A percentile compares a stretch with the other conserved stretches of the same genome.
Evolutionary conservation across 2,888 invertebrate species (phyloP).

Genomic region (Meliscaeva auricollis): DNA sequence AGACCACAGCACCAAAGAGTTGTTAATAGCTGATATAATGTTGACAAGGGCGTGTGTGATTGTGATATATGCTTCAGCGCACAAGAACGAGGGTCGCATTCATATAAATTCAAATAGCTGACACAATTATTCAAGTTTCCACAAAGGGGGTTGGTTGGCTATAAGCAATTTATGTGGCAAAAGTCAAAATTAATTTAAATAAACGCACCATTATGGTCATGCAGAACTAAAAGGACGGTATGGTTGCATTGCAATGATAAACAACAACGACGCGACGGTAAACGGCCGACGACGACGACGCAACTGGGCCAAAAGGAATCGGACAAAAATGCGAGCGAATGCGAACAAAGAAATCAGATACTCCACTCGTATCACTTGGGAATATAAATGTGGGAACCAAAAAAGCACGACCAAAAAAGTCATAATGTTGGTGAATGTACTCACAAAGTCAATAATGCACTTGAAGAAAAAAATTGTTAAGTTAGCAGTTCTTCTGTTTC

Average conservation of each 20-base stretch:
- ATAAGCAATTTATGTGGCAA: slow-evolving; percentile 44
- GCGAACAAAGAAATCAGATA: slow-evolving; percentile 33
- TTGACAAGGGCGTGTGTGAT: slow-evolving; percentile 66
- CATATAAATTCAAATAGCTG: slow-evolving; percentile 26
- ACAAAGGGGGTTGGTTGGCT: slow-evolving; percentile 19
- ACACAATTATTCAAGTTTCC: slow-evolving; percentile 48
- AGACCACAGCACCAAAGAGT: not conserved
- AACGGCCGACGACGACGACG: not conserved
- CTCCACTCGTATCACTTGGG: slow-evolving; percentile 17
- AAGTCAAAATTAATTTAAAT: slow-evolving; percentile 71
- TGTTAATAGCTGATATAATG: not conserved
- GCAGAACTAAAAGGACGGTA: slow-evolving; percentile 2
- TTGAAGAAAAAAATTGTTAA: not conserved
- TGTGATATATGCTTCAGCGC: slow-evolving; percentile 71
- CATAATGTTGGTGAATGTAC: slow-evolving; percentile 4
- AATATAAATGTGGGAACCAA: slow-evolving; percentile 72
- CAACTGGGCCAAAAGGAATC: slow-evolving; percentile 37
- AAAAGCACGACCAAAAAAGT: slow-evolving; percentile 23
- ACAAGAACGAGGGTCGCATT: slow-evolving; percentile 32
- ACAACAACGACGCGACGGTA: no score
- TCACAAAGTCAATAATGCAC: slow-evolving; percentile 3
- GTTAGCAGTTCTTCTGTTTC: no score
- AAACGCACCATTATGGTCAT: slow-evolving; percentile 43
- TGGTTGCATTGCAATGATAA: no score
- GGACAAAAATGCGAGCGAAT: slow-evolving; percentile 17